Percentiles rank a stretch among this genome's conserved stretches.
These are phyloP conservation scores for Gymnodraco acuticeps DNA, from an alignment of 2,797 vertebrate species.

Conservation along the genomic window DNA sequence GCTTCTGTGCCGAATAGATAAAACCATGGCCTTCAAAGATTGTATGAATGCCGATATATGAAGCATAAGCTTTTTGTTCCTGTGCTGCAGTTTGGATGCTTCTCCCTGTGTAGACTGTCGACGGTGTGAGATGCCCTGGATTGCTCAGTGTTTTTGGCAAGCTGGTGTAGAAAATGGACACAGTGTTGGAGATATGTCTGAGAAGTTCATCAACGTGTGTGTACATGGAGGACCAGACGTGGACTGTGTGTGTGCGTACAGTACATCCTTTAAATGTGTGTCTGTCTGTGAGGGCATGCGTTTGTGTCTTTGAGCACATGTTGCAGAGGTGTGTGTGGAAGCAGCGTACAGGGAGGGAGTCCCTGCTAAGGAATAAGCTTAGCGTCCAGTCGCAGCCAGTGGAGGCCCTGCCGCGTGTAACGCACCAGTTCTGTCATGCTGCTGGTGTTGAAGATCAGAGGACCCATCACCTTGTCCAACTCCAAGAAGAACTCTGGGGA, in stretches of 20 bases:
- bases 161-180: conserved; percentile 90
- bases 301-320: conserved; percentile 53
- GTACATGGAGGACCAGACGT: conserved; percentile 73
- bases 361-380: conserved; percentile 87
- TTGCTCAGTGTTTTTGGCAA: conserved; percentile 86
- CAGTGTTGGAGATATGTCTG: conserved; percentile 95
- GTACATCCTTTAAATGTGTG: conserved; percentile 43
- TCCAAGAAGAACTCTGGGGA: conserved; percentile 94
- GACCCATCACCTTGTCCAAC: conserved; percentile 97
- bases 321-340: conserved; percentile 45
- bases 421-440: conserved; percentile 98
- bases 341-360: conserved; percentile 53
- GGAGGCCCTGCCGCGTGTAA: conserved; percentile 96
- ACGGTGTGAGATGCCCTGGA: conserved; percentile 64
- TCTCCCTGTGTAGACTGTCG: conserved; percentile 62
- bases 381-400: conserved; percentile 97
- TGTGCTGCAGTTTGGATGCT: conserved; percentile 58
- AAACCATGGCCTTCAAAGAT: conserved; percentile 67
- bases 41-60: conserved; percentile 54
- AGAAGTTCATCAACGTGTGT: conserved; percentile 79
- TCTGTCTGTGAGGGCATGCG: conserved; percentile 33
- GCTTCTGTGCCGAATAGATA: conserved; percentile 65
- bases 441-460: conserved; percentile 98
- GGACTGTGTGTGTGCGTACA: conserved; percentile 60
- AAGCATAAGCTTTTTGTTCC: conserved; percentile 58